A percentile compares a stretch with the other conserved stretches of the same genome.
These are phyloP conservation scores for Netelia inedita DNA, from an alignment of 2,888 invertebrate genomes.

Conservation along the genomic window DNA sequence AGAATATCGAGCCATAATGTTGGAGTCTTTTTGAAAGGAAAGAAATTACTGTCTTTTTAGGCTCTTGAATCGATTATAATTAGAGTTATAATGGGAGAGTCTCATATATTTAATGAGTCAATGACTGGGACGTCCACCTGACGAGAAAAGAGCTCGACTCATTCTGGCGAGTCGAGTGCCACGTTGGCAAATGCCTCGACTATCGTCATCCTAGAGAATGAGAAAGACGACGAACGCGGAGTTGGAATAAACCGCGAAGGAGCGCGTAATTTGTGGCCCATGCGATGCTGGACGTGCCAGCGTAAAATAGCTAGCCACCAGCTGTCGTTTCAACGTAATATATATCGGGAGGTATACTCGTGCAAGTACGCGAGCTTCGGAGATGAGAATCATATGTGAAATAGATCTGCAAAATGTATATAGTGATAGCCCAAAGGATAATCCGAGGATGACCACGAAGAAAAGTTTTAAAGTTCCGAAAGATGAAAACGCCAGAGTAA, in stretches of 20 bases:
- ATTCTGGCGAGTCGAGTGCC: constrained; percentile 28
- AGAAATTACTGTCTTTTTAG: not conserved
- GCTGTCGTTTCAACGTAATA: constrained; percentile 61
- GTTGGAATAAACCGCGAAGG: constrained; percentile 37
- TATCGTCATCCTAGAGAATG: constrained; percentile 27
- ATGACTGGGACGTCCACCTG: constrained; percentile 39
- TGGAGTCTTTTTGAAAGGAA: no score
- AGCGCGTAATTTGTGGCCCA: constrained; percentile 41
- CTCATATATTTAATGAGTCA: constrained; percentile 45
- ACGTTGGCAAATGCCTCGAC: constrained; percentile 33
- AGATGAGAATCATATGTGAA: constrained; percentile 39
- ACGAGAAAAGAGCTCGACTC: constrained; percentile 19
- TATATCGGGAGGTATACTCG: constrained; percentile 19
- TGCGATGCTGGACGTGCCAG: constrained; percentile 49
- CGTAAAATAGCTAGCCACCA: constrained; percentile 61
- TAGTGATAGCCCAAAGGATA: not conserved
- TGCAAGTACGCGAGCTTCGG: constrained; percentile 11
- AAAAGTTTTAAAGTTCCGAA: constrained; percentile 29
- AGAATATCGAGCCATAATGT: no score
- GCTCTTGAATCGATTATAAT: constrained; percentile 9
- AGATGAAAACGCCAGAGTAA: constrained; percentile 12
- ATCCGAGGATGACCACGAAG: constrained; percentile 19
- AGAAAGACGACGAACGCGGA: constrained; percentile 14
- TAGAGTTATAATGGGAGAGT: constrained; percentile 17
- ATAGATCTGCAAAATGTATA: constrained; percentile 29